A percentile compares a stretch with the other conserved stretches of the same genome.
phyloP scores from a whole-genome alignment of 2,888 invertebrate species.

The Heliconius cydno region DNA sequence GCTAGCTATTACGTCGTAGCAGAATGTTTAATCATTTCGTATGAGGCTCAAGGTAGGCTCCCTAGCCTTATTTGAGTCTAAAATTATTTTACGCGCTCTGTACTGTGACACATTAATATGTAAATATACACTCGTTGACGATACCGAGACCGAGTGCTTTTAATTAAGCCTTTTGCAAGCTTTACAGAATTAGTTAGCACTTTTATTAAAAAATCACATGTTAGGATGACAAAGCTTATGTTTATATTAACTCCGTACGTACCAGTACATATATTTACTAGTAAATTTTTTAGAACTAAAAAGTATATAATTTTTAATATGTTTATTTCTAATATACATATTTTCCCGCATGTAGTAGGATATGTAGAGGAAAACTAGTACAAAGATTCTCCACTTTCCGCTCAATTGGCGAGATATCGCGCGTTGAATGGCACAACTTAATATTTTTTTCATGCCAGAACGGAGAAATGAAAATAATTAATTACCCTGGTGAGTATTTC shows the following conservation, averaged over 20 bases:
- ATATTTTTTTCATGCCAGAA: no score
- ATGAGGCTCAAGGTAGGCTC: neutral
- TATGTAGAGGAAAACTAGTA: no score
- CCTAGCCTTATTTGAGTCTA: neutral
- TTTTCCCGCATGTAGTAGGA: no score
- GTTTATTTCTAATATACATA: no score
- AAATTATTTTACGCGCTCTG: conserved; percentile 13
- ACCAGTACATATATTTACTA: neutral
- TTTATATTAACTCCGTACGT: neutral
- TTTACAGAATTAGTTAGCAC: conserved; percentile 17
- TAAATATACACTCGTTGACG: conserved; percentile 15
- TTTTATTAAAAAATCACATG: conserved; percentile 14
- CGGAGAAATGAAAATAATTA: no score
- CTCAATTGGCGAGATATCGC: no score
- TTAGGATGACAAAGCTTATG: conserved; percentile 6
- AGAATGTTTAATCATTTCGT: conserved; percentile 2
- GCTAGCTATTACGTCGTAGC: neutral
- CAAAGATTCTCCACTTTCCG: no score
- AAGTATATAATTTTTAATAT: neutral
- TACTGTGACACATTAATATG: conserved; percentile 10
- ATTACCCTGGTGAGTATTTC: no score
- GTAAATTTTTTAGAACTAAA: no score
- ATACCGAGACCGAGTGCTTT: conserved; percentile 14
- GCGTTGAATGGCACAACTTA: no score
- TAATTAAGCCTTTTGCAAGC: conserved; percentile 23